phyloP scores from a whole-genome alignment of 2,888 invertebrate genomes.

The Oconnorella tubifera region DNA sequence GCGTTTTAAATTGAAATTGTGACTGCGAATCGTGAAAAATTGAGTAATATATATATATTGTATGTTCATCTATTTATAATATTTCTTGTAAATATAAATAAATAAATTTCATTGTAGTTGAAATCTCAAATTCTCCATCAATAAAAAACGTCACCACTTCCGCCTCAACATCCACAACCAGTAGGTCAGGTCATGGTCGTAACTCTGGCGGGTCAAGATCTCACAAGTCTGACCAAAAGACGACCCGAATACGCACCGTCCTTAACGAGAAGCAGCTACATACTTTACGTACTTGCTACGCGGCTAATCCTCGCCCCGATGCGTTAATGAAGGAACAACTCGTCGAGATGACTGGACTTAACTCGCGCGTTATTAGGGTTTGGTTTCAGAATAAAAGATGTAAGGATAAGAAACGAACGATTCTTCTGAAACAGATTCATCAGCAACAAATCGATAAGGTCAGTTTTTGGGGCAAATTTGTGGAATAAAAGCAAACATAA shows the following conservation, averaged over 20 bases:
- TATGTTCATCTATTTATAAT: too few species aligned
- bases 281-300: conserved; percentile 94
- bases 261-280: conserved; percentile 97
- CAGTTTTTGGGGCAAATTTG: too few species aligned
- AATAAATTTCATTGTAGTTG: too few species aligned
- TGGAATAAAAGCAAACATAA: too few species aligned
- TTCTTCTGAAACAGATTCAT: conserved; percentile 95
- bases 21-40: too few species aligned
- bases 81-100: too few species aligned
- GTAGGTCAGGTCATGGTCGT: conserved; percentile 6
- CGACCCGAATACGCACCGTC: conserved; percentile 94
- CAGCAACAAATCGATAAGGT: conserved; percentile 77
- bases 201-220: conserved; percentile 17
- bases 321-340: conserved; percentile 99
- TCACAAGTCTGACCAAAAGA: conserved; percentile 62
- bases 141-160: neutral
- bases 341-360: conserved; percentile 96
- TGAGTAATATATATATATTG: too few species aligned
- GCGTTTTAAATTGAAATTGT: too few species aligned
- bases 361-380: conserved; percentile 94
- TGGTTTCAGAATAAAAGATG: conserved; percentile 80
- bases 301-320: conserved; percentile 95
- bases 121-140: too few species aligned
- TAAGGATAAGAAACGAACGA: conserved; percentile 68
- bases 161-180: neutral